phyloP scores from a whole-genome alignment of 2,113 vertebrate genomes.

The Muntiacus muntjak region DNA sequence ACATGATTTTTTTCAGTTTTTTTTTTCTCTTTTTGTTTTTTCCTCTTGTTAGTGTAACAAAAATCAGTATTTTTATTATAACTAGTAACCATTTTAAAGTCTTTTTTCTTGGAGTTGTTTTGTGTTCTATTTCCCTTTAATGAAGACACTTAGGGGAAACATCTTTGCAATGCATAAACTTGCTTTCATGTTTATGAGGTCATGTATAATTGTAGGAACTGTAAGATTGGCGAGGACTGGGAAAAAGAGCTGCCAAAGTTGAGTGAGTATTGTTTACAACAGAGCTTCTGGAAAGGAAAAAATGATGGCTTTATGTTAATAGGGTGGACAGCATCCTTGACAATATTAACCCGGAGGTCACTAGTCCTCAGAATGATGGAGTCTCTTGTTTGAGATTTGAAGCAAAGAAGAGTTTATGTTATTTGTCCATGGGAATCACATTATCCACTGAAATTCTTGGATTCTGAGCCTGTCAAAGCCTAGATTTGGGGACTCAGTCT shows the following conservation, averaged over 20 bases:
- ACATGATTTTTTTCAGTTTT: neutral
- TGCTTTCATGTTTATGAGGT: neutral
- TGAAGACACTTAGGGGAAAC: neutral
- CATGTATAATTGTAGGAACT: neutral
- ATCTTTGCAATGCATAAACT: neutral
- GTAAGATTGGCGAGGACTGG: neutral
- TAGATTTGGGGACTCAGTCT: neutral
- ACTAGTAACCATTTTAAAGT: neutral
- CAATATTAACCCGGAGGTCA: conserved; percentile 5
- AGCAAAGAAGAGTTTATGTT: neutral
- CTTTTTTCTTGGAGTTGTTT: neutral
- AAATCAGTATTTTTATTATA: neutral
- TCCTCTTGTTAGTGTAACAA: neutral
- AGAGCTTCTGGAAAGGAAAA: neutral
- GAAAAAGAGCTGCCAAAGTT: neutral
- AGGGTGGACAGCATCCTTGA: conserved; percentile 8
- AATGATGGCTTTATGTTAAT: neutral
- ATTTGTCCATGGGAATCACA: neutral
- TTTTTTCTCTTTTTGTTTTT: neutral
- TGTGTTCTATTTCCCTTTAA: conserved; percentile 7
- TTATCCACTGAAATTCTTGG: neutral
- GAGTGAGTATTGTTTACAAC: neutral
- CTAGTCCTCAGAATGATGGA: neutral
- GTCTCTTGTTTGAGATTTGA: conserved; percentile 8
- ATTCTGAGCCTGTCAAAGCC: neutral